phyloP scores from a whole-genome alignment of 2,113 vertebrate genomes.

The Ochotona princeps region DNA sequence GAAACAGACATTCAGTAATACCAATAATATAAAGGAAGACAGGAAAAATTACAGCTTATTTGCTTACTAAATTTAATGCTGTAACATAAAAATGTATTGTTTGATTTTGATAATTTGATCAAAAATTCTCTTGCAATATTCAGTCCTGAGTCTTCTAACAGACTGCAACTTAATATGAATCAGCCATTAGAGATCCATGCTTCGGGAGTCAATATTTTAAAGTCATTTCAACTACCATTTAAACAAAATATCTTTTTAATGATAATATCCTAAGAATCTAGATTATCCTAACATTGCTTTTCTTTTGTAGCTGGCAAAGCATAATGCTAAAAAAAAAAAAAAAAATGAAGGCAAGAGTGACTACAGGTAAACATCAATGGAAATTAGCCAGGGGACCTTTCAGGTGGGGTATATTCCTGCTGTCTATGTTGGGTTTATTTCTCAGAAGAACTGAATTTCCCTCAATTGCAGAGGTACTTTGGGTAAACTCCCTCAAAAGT shows the following conservation, averaged over 20 bases:
- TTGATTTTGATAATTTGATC: constrained; percentile 27
- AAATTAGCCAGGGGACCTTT: rapidly evolving
- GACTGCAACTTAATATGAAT: constrained; percentile 23
- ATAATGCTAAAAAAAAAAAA: not conserved
- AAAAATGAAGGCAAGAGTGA: not conserved
- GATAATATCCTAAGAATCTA: not conserved
- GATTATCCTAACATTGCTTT: not conserved
- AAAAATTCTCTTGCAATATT: not conserved
- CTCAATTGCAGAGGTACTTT: not conserved
- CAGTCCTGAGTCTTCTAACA: not conserved
- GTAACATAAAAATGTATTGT: not conserved
- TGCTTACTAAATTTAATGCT: not conserved
- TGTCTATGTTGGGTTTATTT: not conserved
- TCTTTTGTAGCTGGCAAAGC: not conserved
- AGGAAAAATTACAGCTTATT: constrained; percentile 23
- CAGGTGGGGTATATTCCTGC: not conserved
- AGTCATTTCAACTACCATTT: not conserved
- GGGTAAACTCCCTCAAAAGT: constrained; percentile 1
- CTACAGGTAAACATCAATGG: not conserved
- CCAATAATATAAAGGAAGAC: not conserved
- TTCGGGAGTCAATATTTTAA: not conserved
- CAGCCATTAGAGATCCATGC: not conserved
- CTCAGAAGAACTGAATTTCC: not conserved
- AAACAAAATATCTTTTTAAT: constrained; percentile 12
- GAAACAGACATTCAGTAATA: not conserved